A percentile compares a stretch with the other conserved stretches of the same genome.
Conservation (phyloP, 2,113 vertebrate species). For the Leuciscus idus region DNA sequence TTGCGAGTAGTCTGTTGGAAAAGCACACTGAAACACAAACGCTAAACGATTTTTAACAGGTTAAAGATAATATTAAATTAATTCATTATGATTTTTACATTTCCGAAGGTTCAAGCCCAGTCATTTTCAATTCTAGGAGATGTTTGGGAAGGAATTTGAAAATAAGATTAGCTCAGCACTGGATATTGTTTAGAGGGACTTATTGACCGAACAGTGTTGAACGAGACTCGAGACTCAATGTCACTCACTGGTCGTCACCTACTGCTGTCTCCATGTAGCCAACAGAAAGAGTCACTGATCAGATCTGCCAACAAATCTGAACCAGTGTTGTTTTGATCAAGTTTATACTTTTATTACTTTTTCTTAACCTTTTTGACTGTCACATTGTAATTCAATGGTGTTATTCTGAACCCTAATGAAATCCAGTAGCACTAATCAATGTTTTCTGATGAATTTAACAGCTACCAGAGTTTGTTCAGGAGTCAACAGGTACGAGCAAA, state of each 20-base stretch:
- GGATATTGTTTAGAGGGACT: background rate
- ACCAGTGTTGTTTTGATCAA: too few relatives aligned
- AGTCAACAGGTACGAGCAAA: background rate
- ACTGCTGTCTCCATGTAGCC: background rate
- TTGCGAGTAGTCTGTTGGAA: background rate
- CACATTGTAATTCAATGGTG: too few relatives aligned
- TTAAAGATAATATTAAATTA: too few relatives aligned
- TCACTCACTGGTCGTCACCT: background rate
- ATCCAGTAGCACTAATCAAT: background rate
- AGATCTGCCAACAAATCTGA: background rate
- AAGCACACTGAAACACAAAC: background rate
- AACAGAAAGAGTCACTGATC: too few relatives aligned
- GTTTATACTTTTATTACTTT: too few relatives aligned
- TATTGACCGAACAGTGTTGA: background rate
- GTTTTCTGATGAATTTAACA: conserved; percentile 1
- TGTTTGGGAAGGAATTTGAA: too few relatives aligned
- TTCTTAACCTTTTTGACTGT: too few relatives aligned
- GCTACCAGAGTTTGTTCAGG: conserved; percentile 7
- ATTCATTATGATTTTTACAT: too few relatives aligned
- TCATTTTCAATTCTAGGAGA: background rate
- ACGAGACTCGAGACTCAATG: background rate
- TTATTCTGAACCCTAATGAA: too few relatives aligned
- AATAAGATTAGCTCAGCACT: background rate
- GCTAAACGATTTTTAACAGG: too few relatives aligned
- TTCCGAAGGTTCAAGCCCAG: background rate